phyloP scores from a whole-genome alignment of 1,140 invertebrate species.

The Euborellia annulipes region DNA sequence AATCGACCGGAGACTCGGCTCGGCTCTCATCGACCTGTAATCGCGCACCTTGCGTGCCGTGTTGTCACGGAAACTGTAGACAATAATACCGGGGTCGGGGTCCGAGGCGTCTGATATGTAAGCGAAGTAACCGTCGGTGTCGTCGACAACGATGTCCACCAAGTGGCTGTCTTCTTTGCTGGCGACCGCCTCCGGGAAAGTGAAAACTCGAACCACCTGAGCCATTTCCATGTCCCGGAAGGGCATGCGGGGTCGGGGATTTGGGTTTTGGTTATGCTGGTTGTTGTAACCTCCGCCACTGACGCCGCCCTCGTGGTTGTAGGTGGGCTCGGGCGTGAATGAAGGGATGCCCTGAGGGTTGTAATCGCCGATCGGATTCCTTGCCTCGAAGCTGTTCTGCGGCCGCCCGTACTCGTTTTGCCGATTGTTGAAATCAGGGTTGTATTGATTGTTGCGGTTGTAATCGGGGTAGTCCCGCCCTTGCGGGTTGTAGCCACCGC shows the following conservation, averaged over 20 bases:
- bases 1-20: slow-evolving; percentile 32
- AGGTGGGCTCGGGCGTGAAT: no score
- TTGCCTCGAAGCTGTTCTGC: no score
- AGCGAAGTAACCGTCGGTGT: slow-evolving; percentile 43
- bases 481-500: no score
- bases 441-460: no score
- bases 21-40: slow-evolving; percentile 38
- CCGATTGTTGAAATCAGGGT: no score
- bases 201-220: slow-evolving; percentile 33
- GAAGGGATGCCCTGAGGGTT: no score
- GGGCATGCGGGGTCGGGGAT: no score
- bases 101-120: slow-evolving; percentile 51
- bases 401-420: no score
- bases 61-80: slow-evolving; percentile 40
- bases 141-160: slow-evolving; percentile 51
- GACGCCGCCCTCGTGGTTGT: no score
- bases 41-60: slow-evolving; percentile 51
- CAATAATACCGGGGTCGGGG: slow-evolving; percentile 49
- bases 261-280: not conserved
- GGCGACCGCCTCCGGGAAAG: slow-evolving; percentile 35
- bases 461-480: no score
- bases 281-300: not conserved
- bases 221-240: not conserved
- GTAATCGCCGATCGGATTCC: no score
- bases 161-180: slow-evolving; percentile 35